Evolutionary conservation across 2,888 invertebrate genomes (phyloP), one percentile per base, ranked within the genome.

Genomic region (Alitta virens): DNA sequence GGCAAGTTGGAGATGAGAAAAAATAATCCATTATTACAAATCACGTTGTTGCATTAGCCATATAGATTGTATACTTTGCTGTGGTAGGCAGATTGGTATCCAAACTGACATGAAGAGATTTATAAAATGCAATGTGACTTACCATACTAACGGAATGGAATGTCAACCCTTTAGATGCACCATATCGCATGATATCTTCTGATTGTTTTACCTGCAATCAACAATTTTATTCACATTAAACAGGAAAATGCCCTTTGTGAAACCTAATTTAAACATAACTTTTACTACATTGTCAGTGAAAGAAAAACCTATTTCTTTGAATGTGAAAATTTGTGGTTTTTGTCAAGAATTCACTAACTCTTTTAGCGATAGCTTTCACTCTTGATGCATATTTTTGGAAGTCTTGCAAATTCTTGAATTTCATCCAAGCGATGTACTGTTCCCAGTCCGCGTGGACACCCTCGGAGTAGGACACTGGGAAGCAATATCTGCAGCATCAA

Each of bases 401-500:
- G 67, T 74, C 75, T 1, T 66, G 56, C 2, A 63, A 60, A 1
- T 65, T 69, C 16, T 72, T 65, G 55, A 72, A 69, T 14, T 59
- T 63, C 71, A 74, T 74, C 68, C 71, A 72, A 2, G 63, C 64
- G 16, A 73, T 64, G n/a, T 74, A 62, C 16, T 65, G 62, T 25
- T 65, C 67, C 33, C 75, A 69, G 59, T 75, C 74, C 2, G 70
- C 56, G 27, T 75, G 75, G 3, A 72, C 63, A 5, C 76, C 76
- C 60, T 77, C 77, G 56, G 71, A 56, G 62, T 68, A 73, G 42
- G 65, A 71, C 0, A 77, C 49, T 0, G 76, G 74, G 14, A 70
- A 68, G 40, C 71, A 62, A 62, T 69, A 76, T 52, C 77, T 76
- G 66, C 7, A 65, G 46, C 16, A 26, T 27, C n/a, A 53, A 56